Evolutionary conservation across 2,888 invertebrate genomes (phyloP), one percentile per base, ranked within the genome.

Genomic region (Pardosa pseudoannulata): DNA sequence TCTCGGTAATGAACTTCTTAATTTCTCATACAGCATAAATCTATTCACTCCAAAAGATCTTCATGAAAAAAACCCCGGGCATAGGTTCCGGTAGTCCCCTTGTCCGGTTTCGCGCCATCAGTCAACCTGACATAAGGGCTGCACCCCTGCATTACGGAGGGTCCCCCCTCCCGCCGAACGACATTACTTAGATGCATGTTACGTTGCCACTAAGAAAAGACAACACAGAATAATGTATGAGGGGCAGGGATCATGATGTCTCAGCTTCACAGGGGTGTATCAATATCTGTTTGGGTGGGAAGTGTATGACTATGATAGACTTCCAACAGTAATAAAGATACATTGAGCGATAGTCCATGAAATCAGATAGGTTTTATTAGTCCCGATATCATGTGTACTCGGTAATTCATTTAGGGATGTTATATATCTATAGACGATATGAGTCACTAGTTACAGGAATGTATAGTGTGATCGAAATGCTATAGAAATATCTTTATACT

Each of bases 241-340:
- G 56, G 56, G 56, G 56, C 56, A 56, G 23, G 56, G 56, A 56
- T 56, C 56, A 56, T 56, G 23, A 56, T 56, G 56, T 56, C 56
- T 56, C 23, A 56, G 23, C 56, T 23, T 56, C 56, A 23, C 23
- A 56, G 56, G 56, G 56, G 56, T 56, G 19, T 56, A 23, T 23
- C 16, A 46, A 56, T 56, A 23, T 56, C 19, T 56, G 56, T 56
- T 23, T 56, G 56, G 3, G 13, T 56, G 23, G 56, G 56, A 23
- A 23, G 19, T 46, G 6, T 56, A 16, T 23, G 23, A 56, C 23
- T 56, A 23, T 56, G 56, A 56, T 56, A 56, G 5, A 56, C 23
- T 56, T 23, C 23, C 56, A 2, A 7, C 5, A 19, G 6, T 56
- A 23, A 56, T 56, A 56, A 56, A 56, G 56, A 56, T 56, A 23